A percentile compares a stretch with the other conserved stretches of the same genome.
These are phyloP conservation scores for Numida meleagris DNA, from an alignment of 2,113 vertebrate genomes.

Conservation along the genomic window DNA sequence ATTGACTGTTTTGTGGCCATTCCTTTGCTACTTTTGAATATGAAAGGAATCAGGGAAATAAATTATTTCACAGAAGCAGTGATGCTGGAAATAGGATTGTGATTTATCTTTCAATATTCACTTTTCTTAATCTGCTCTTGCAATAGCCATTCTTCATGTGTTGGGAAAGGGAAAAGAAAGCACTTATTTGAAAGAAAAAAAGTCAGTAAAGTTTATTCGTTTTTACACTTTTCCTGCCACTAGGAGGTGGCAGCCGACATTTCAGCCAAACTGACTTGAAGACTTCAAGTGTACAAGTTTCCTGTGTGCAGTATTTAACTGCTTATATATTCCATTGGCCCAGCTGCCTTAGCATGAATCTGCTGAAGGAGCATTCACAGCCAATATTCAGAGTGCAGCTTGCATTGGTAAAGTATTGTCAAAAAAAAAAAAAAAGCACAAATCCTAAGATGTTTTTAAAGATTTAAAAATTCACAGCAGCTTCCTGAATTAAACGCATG, in stretches of 20 bases:
- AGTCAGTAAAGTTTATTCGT: neutral
- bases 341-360: neutral
- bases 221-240: neutral
- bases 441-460: conserved; percentile 17
- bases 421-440: neutral
- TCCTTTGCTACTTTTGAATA: neutral
- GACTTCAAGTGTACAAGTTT: neutral
- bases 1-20: neutral
- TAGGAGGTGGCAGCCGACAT: neutral
- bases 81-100: neutral
- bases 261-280: neutral
- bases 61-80: neutral
- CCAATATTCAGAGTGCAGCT: neutral
- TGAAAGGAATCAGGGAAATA: neutral
- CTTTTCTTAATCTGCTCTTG: neutral
- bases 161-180: neutral
- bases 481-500: conserved; percentile 32
- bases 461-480: neutral
- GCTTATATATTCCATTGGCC: neutral
- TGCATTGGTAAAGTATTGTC: neutral
- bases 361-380: neutral
- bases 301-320: neutral
- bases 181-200: neutral
- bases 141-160: neutral
- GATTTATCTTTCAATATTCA: neutral